These are phyloP conservation scores for Bursaphelenchus okinawaensis DNA, from an alignment of 2,888 invertebrate species.

Conservation along the genomic window DNA sequence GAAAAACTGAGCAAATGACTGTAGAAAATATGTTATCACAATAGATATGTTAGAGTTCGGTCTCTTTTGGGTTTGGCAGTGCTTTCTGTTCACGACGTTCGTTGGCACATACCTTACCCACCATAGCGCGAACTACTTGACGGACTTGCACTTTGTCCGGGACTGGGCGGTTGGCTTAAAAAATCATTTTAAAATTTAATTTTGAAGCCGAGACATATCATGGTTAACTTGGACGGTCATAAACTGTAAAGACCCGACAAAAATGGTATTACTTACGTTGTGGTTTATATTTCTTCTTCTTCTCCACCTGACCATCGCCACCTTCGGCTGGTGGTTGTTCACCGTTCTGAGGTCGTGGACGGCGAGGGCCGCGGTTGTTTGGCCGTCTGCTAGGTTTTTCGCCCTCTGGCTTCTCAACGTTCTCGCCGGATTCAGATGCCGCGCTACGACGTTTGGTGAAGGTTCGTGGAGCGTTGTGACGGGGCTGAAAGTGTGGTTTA, in stretches of 20 bases:
- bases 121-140: conserved; percentile 2
- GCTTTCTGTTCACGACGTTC: conserved; percentile 6
- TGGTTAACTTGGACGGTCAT: neutral
- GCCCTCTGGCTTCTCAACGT: neutral
- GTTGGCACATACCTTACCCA: neutral
- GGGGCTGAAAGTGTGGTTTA: neutral
- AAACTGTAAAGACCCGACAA: neutral
- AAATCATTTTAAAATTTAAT: no score
- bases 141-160: conserved; percentile 8
- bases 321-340: neutral
- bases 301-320: neutral
- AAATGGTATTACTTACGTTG: neutral
- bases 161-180: neutral
- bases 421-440: neutral
- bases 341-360: neutral
- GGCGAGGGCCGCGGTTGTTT: neutral
- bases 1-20: no score
- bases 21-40: no score
- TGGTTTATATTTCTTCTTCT: neutral
- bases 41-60: neutral
- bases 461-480: neutral
- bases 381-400: neutral
- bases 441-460: neutral
- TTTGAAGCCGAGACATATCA: no score
- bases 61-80: neutral